A percentile compares a stretch with the other conserved stretches of the same genome.
Conservation (phyloP, 2,888 invertebrate species). For the Acanthosepion pharaonis region DNA sequence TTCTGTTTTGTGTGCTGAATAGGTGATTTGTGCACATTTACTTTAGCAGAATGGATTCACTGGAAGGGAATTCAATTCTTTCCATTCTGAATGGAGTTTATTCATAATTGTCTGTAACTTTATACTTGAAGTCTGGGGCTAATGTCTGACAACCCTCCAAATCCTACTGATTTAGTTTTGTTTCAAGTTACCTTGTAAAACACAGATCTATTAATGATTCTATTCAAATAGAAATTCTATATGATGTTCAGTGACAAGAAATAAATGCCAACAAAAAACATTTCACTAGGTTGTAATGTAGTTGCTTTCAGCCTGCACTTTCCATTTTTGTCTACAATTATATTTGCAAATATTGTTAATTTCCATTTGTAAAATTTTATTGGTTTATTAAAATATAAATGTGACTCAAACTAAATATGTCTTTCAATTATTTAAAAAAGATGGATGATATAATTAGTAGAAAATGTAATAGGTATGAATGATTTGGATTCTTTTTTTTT, state of each 20-base stretch:
- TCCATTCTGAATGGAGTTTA: not conserved
- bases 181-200: not conserved
- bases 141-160: not conserved
- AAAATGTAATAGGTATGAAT: no score
- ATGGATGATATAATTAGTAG: no score
- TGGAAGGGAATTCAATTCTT: not conserved
- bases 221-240: not conserved
- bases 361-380: no score
- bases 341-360: no score
- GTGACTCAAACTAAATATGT: no score
- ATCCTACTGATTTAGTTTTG: not conserved
- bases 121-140: not conserved
- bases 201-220: not conserved
- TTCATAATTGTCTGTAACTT: not conserved
- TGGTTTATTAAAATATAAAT: no score
- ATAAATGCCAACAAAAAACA: not conserved
- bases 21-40: not conserved
- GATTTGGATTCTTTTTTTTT: no score
- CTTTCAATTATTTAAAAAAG: no score
- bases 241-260: not conserved
- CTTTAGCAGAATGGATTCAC: not conserved
- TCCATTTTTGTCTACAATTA: no score
- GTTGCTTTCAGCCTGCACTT: not conserved
- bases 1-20: not conserved
- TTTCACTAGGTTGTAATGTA: not conserved